phyloP scores from a whole-genome alignment of 1,140 invertebrate species.

The Conopomorpha cramerella region DNA sequence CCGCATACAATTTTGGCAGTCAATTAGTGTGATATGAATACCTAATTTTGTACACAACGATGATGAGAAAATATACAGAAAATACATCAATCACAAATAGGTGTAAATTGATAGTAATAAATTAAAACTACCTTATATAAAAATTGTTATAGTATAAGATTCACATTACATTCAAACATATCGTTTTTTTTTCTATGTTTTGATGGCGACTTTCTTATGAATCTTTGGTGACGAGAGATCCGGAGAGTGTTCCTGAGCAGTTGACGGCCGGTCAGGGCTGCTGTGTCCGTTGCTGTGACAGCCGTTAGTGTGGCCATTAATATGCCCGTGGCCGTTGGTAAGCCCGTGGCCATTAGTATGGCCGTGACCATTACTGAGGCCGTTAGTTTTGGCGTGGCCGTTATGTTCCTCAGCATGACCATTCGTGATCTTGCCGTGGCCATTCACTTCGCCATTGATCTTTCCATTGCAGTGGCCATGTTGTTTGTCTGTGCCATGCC shows the following conservation, averaged over 20 bases:
- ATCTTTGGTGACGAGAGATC: constrained; percentile 46
- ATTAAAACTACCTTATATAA: neutral
- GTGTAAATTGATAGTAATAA: neutral
- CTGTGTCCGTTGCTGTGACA: constrained; percentile 5
- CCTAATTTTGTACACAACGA: no score
- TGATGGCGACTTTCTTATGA: constrained; percentile 39
- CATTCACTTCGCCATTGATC: constrained; percentile 6
- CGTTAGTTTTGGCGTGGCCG: constrained; percentile 16
- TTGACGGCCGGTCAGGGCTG: constrained; percentile 1
- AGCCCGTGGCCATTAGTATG: neutral
- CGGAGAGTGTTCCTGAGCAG: constrained; percentile 11
- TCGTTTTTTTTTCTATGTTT: constrained; percentile 23
- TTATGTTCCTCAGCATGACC: constrained; percentile 10
- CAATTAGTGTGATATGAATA: no score
- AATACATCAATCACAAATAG: neutral
- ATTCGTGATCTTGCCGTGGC: constrained; percentile 7
- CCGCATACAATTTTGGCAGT: no score
- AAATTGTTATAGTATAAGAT: neutral
- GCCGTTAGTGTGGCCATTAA: neutral
- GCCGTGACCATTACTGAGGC: constrained; percentile 9
- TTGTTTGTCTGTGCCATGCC: constrained; percentile 18
- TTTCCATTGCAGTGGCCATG: constrained; percentile 3
- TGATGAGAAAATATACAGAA: neutral
- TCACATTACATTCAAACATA: constrained; percentile 5
- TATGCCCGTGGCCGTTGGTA: constrained; percentile 6